Evolutionary conservation across 2,797 vertebrate genomes (phyloP).

Genomic region (Coranthus polyacanthus): DNA sequence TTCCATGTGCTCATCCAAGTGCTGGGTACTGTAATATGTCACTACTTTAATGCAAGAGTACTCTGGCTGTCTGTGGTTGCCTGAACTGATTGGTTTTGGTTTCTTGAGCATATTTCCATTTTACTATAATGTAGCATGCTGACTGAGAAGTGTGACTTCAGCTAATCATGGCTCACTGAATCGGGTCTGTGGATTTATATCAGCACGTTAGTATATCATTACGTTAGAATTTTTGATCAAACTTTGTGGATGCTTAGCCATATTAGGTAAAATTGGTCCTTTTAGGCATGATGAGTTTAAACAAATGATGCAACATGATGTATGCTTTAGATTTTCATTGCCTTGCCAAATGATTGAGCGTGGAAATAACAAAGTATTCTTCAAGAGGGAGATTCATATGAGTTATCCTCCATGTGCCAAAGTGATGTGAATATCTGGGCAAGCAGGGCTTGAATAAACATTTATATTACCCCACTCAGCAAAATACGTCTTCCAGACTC

Average conservation of each 20-base stretch:
- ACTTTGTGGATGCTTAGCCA: not conserved
- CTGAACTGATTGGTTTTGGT: conserved; percentile 25
- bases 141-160: conserved; percentile 24
- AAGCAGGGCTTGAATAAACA: conserved; percentile 66
- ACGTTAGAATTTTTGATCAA: not conserved
- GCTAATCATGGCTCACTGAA: not conserved
- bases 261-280: conserved; percentile 18
- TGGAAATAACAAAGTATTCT: conserved; percentile 38
- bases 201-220: not conserved
- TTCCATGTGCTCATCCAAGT: conserved; percentile 57
- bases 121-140: conserved; percentile 24
- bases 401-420: conserved; percentile 15
- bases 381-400: conserved; percentile 32
- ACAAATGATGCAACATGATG: conserved; percentile 9
- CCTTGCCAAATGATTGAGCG: not conserved
- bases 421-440: conserved; percentile 39
- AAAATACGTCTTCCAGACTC: conserved; percentile 70
- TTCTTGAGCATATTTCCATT: conserved; percentile 35
- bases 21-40: conserved; percentile 43
- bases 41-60: conserved; percentile 42
- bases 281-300: not conserved
- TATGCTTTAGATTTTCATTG: not conserved
- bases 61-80: conserved; percentile 12
- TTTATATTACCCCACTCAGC: conserved; percentile 77
- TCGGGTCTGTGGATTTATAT: conserved; percentile 2